phyloP scores from a whole-genome alignment of 1,140 invertebrate species.

The Sipha flava region DNA sequence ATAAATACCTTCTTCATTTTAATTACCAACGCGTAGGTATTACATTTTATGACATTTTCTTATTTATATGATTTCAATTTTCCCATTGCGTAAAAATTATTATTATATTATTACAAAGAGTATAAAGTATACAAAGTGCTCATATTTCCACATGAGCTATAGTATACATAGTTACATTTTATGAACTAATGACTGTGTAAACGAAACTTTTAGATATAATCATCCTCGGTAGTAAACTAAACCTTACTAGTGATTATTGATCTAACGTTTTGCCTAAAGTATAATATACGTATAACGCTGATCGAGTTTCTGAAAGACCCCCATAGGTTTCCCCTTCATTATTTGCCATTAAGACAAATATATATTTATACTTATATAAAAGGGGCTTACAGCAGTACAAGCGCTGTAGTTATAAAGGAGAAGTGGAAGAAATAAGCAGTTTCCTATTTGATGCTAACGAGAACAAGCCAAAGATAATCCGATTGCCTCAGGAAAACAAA shows the following conservation, averaged over 20 bases:
- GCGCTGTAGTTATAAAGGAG: not conserved
- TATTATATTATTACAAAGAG: no score
- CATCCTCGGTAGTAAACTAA: not conserved
- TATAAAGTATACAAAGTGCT: no score
- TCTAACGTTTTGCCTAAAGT: not conserved
- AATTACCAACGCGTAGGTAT: no score
- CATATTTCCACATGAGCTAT: no score
- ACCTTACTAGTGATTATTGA: not conserved
- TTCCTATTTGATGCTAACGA: not conserved
- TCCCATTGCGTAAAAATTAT: no score
- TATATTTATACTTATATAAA: not conserved
- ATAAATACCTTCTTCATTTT: no score
- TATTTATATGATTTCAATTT: no score
- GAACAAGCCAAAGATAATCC: not conserved
- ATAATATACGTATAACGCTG: not conserved
- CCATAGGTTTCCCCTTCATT: not conserved
- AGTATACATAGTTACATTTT: not conserved
- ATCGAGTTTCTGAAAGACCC: not conserved
- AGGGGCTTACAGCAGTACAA: not conserved
- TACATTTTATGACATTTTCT: no score
- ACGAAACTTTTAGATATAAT: not conserved
- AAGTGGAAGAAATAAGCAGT: not conserved
- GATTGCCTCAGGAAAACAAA: not conserved
- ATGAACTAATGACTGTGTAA: not conserved
- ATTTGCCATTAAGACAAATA: not conserved